Evolutionary conservation across 2,113 vertebrate species (phyloP).

Genomic region (Antechinus stuartii): DNA sequence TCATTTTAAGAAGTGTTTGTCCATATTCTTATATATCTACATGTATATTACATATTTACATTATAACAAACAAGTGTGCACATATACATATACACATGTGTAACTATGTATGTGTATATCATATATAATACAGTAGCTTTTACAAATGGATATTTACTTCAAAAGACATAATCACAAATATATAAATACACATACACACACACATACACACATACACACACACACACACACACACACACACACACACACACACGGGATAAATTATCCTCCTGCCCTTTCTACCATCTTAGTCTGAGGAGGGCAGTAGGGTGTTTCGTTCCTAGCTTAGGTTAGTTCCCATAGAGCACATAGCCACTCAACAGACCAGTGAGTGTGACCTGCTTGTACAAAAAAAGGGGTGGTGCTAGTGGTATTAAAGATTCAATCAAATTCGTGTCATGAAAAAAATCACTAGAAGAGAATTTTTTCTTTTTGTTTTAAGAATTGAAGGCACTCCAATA

Average conservation of each 20-base stretch:
- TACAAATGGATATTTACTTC: background rate
- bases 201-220: background rate
- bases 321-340: background rate
- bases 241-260: background rate
- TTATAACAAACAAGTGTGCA: background rate
- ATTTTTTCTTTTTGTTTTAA: background rate
- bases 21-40: background rate
- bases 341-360: background rate
- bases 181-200: background rate
- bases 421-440: background rate
- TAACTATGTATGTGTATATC: background rate
- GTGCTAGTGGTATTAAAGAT: background rate
- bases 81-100: background rate
- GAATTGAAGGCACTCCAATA: background rate
- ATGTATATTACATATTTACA: background rate
- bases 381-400: background rate
- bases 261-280: rapidly evolving
- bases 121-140: background rate
- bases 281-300: background rate
- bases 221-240: background rate
- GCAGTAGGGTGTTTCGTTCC: background rate
- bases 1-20: background rate
- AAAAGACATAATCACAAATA: background rate
- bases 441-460: background rate
- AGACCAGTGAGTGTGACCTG: background rate